phyloP scores from a whole-genome alignment of 92 coral and sea anemone species.

The Phenganax subtilis region DNA sequence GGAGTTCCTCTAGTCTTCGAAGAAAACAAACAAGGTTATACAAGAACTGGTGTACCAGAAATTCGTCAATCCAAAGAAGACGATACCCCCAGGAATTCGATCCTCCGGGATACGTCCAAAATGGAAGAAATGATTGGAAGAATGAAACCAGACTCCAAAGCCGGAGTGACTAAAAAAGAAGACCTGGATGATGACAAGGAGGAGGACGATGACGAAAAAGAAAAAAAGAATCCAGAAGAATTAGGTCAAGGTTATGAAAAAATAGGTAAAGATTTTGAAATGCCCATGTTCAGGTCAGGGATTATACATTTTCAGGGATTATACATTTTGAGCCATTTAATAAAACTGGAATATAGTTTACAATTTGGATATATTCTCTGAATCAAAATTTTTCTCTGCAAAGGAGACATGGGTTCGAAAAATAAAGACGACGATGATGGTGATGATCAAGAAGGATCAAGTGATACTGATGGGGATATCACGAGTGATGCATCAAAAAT shows the following conservation, averaged over 20 bases:
- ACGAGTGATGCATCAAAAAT: conserved; percentile 32
- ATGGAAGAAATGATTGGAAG: conserved; percentile 6
- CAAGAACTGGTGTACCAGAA: conserved; percentile 28
- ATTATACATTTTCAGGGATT: conserved; percentile 7
- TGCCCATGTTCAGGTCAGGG: conserved; percentile 36
- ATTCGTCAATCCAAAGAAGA: conserved; percentile 14
- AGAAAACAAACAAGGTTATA: conserved; percentile 4
- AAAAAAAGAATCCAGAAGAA: conserved; percentile 14
- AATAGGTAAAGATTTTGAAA: conserved; percentile 47
- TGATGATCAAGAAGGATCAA: background rate
- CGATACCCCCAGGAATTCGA: conserved; percentile 21
- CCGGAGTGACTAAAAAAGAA: conserved; percentile 27
- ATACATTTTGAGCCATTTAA: too few species aligned
- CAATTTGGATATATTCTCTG: background rate
- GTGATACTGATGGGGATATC: conserved; percentile 25
- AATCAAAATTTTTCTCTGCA: conserved; percentile 8
- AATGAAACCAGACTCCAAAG: conserved; percentile 14
- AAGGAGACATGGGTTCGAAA: conserved; percentile 10
- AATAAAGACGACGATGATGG: conserved; percentile 16
- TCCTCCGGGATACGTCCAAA: background rate
- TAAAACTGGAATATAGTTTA: too few species aligned
- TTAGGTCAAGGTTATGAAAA: conserved; percentile 62
- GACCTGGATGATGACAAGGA: conserved; percentile 12
- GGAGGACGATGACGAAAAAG: conserved; percentile 26
- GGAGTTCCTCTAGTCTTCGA: conserved; percentile 16